Base-by-base conservation (phyloP, 2,888 invertebrate genomes). In the Mesoligia furuncula region DNA sequence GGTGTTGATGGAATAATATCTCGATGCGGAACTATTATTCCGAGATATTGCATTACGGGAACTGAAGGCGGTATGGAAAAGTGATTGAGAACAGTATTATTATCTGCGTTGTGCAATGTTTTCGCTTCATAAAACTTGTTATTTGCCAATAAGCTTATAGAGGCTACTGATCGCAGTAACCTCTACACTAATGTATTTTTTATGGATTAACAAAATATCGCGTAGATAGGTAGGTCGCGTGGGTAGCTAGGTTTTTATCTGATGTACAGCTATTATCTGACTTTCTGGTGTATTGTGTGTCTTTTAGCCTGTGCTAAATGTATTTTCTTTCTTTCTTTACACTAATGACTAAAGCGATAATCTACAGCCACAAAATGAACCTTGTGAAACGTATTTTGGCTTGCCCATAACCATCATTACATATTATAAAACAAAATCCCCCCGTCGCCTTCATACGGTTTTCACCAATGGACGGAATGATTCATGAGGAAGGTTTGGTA, bases 1-100 rank as follows among this genome's bases (percentile, higher is more conserved):
- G 77, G 57, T 69, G 69, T 62, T 79, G 67, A 68, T 84, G 64
- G 17, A 78, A 65, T 69, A 54, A 45, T n/a, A 69, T 73, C 51
- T 82, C 24, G 62, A 54, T 15, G 42, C 80, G 59, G 80, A 64
- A 80, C 51, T 64, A 84, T 80, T 68, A 80, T 61, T 59, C 48
- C 36, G 31, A 69, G 84, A 68, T 72, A 81, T 73, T 65, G 36
- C 36, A 68, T 84, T 84, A 79, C 70, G 27, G 51, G 57, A 64
- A 71, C 36, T 51, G 31, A 51, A 68, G 36, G 48, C 17, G 36
- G 24, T 48, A 59, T 42, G 15, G 77, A 45, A 66, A 51, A 81
- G n/a, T 80, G 15, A 80, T 68, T 65, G 62, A 39, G 51, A 72
- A 84, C 57, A 27, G 31, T 48, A 59, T 66, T 78, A 67, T 80